Base-by-base conservation (phyloP, 2,797 vertebrate genomes). In the Chaenodraco wilsoni region DNA sequence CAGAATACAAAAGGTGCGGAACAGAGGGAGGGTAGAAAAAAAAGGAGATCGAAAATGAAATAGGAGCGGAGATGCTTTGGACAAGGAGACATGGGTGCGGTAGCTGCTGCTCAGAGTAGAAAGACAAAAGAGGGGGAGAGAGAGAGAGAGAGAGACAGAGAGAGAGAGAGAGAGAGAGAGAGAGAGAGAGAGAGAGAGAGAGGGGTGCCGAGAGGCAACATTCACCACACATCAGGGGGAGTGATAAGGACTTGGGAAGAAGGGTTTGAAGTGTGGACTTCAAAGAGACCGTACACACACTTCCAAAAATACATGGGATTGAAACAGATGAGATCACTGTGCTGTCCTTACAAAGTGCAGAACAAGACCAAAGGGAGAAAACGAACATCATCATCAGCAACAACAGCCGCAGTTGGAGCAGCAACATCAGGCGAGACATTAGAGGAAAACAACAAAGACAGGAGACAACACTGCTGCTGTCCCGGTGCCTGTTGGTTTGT, bases 241-340 rank as follows among this genome's bases (percentile, higher is more conserved):
- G 85, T 82, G 91, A 93, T 91, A 92, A 90, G 92, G 89, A 91
- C 88, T 90, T 79, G 81, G 84, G 78, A 87, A 90, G 87, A 89
- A 91, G 81, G 89, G 87, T 89, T 92, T 92, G 89, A 92, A 92
- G 92, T 91, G 84, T 69, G 86, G 88, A 91, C 90, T 91, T 93
- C 90, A 92, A 93, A 92, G 90, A 84, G 78, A 60, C 73, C 46
- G 64, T 59, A 72, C 81, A 73, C 83, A 83, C 86, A 83, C 88
- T 79, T 87, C 87, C 85, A 87, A 88, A 89, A 91, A 90, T 90
- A 91, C 67, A 83, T 89, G 89, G 84, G 83, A 89, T 85, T 78
- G 82, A 92, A 92, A 88, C 82, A 88, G 91, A 91, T 88, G 85
- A 91, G 83, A 90, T 91, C 85, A 85, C 84, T 72, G 77, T 9